phyloP scores from a whole-genome alignment of 2,888 invertebrate genomes.

The Zaprionus bogoriensis region DNA sequence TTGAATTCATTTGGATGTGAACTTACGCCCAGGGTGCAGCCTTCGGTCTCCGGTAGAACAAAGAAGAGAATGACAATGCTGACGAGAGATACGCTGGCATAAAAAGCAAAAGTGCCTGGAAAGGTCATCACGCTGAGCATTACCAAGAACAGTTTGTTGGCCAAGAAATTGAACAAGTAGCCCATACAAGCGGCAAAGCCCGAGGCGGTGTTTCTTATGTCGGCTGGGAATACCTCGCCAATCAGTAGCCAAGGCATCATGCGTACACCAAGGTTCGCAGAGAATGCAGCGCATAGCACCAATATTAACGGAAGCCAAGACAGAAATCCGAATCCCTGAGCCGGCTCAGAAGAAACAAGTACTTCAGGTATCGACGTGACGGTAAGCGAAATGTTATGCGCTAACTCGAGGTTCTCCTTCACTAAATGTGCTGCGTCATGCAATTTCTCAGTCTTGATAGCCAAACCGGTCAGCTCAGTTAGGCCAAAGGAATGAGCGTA shows the following conservation, averaged over 20 bases:
- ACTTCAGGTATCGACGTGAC: not conserved
- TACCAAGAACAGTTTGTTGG: conserved; percentile 88
- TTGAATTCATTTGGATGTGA: not conserved
- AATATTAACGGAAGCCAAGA: conserved; percentile 5
- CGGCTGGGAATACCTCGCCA: conserved; percentile 89
- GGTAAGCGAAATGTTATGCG: not conserved
- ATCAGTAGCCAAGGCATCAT: conserved; percentile 91
- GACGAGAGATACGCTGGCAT: conserved; percentile 7
- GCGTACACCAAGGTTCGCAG: conserved; percentile 87
- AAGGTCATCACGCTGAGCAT: conserved; percentile 11
- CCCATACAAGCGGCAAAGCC: conserved; percentile 89
- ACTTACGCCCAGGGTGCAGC: conserved; percentile 13
- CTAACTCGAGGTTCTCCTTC: not conserved
- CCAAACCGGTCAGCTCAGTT: conserved; percentile 6
- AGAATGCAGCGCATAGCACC: conserved; percentile 74
- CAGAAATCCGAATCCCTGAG: not conserved
- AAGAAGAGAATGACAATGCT: conserved; percentile 9
- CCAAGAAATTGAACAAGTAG: conserved; percentile 89
- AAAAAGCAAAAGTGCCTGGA: conserved; percentile 4
- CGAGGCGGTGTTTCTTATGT: conserved; percentile 88
- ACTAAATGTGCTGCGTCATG: not conserved
- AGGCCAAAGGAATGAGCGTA: conserved; percentile 4
- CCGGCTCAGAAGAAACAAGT: not conserved
- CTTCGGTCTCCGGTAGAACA: conserved; percentile 14
- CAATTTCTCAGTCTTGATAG: not conserved